Conservation (phyloP, 2,113 vertebrate species). For the Pica pica region DNA sequence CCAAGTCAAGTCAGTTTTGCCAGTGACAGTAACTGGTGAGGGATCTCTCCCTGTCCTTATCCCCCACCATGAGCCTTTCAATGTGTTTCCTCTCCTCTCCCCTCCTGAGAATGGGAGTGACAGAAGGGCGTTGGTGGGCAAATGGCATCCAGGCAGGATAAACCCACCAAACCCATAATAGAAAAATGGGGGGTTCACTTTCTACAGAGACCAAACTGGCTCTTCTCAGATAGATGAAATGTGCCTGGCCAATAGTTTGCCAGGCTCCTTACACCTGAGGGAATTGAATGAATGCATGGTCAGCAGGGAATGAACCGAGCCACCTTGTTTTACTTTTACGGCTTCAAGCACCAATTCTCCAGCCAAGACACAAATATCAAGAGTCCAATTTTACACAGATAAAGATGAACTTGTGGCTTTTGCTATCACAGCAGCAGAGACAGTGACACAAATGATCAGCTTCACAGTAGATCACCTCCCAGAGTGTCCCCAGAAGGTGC, state of each 20-base stretch:
- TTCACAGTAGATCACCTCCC: background rate
- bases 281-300: background rate
- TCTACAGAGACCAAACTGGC: background rate
- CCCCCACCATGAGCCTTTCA: background rate
- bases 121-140: background rate
- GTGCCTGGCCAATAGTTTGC: background rate
- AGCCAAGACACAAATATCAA: background rate
- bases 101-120: background rate
- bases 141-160: background rate
- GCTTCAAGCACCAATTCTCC: accelerated
- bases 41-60: background rate
- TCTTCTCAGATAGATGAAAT: background rate
- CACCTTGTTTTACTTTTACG: accelerated
- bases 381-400: background rate
- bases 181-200: background rate
- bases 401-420: background rate
- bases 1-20: background rate
- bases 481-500: background rate
- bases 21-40: background rate
- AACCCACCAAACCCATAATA: background rate
- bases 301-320: background rate
- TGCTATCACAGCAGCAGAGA: background rate
- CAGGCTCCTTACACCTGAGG: background rate
- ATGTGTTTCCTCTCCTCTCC: background rate
- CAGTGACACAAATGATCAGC: background rate